Base-by-base conservation (phyloP, 2,113 vertebrate genomes). In the Colistium nudipinnis region DNA sequence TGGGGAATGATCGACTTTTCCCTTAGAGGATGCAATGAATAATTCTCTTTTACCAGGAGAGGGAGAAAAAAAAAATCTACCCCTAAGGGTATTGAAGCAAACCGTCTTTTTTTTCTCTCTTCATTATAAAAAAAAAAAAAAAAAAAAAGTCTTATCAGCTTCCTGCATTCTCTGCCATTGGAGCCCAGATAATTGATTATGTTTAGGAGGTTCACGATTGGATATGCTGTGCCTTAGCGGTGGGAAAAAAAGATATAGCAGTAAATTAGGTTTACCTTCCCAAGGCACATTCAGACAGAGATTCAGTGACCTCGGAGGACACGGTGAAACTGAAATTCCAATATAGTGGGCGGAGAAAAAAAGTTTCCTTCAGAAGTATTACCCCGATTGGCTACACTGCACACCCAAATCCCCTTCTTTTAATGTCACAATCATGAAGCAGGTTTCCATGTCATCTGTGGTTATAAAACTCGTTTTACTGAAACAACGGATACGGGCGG, bases 261-360 rank as follows among this genome's bases (percentile, higher is more conserved):
- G 79, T 90, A 91, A 93, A 92, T 93, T 87, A 92, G 85, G 89
- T 91, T 92, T 92, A 90, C 90, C 87, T 90, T 91, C 85, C 78
- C 73, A 74, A 76, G 86, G 80, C 83, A 66, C 62, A 80, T 81
- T 76, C 74, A 70, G 65, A 87, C 83, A 87, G 77, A 87, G 80
- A 90, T 81, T 84, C 81, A 62, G 62, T 89, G 89, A 90, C 90
- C 91, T 90, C 84, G 83, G 78, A 81, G 86, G 82, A 91, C 72
- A 65, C 59, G 52, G 49, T 74, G 64, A 85, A 89, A 88, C 83
- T 85, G 61, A 87, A 88, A 89, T 86, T 78, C 75, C 53, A 63
- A 78, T 83, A 74, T 55, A 52, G 22, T 55, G n/a, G 16, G 48
- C n/a, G n/a, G n/a, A n/a, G n/a, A n/a, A 68, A 51, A 70, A 69